These are phyloP conservation scores for Pavo muticus DNA, from an alignment of 2,113 vertebrate species.

Conservation along the genomic window DNA sequence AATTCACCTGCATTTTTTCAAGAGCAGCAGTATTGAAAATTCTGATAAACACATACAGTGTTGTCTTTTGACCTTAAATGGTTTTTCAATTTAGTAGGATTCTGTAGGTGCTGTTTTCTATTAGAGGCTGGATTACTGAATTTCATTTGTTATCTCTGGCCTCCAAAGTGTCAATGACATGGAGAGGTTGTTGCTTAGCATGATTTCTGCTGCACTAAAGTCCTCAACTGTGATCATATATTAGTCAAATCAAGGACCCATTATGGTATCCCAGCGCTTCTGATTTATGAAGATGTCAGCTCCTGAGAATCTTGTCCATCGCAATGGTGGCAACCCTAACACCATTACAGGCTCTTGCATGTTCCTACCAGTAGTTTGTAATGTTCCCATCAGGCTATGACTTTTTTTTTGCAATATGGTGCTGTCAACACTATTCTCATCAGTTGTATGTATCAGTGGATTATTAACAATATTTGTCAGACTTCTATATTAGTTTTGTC, in stretches of 20 bases:
- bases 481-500: constrained; percentile 87
- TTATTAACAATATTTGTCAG: constrained; percentile 90
- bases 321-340: constrained; percentile 74
- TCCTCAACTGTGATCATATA: background rate
- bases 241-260: constrained; percentile 30
- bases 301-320: constrained; percentile 30
- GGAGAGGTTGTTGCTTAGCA: background rate
- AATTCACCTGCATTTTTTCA: background rate
- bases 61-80: background rate
- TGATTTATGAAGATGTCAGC: constrained; percentile 63
- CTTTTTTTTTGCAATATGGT: constrained; percentile 78
- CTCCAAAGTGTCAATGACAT: background rate
- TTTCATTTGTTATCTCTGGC: background rate
- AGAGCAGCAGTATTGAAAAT: background rate
- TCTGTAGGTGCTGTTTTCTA: background rate
- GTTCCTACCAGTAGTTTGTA: constrained; percentile 74
- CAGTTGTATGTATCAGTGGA: constrained; percentile 79
- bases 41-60: background rate
- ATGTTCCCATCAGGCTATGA: constrained; percentile 79
- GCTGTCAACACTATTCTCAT: constrained; percentile 88
- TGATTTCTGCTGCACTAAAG: constrained; percentile 10
- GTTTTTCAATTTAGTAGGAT: background rate
- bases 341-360: constrained; percentile 76
- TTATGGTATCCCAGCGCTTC: constrained; percentile 12
- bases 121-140: background rate